These are phyloP conservation scores for Galeruca laticollis DNA, from an alignment of 2,888 invertebrate genomes.

Conservation along the genomic window DNA sequence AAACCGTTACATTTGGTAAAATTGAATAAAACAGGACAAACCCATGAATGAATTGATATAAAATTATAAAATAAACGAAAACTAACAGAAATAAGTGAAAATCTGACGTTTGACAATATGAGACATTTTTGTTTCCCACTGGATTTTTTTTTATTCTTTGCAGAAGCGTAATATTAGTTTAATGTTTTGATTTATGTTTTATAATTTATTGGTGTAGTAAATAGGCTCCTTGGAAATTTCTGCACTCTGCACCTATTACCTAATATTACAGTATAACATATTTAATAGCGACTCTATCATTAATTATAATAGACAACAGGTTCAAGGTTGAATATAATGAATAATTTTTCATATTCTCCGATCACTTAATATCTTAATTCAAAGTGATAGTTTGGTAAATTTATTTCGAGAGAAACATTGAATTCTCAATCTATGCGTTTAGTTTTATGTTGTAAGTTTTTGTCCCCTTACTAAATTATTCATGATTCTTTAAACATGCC, in stretches of 20 bases:
- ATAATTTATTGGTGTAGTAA: neutral
- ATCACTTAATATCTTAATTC: conserved; percentile 15
- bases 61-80: too few species aligned
- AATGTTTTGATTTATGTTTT: neutral
- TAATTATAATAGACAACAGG: neutral
- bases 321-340: neutral
- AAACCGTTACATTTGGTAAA: neutral
- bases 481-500: conserved; percentile 37
- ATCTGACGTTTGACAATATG: too few species aligned
- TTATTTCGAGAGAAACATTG: conserved; percentile 13
- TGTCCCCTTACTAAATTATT: conserved; percentile 33
- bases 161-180: too few species aligned
- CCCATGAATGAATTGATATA: too few species aligned
- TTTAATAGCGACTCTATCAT: neutral
- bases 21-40: too few species aligned
- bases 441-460: conserved; percentile 19
- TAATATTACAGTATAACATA: neutral
- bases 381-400: neutral
- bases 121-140: too few species aligned
- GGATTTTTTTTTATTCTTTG: too few species aligned
- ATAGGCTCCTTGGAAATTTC: neutral
- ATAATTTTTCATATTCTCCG: neutral
- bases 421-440: conserved; percentile 11
- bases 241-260: neutral
- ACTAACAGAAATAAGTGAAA: too few species aligned